A percentile compares a stretch with the other conserved stretches of the same genome.
Evolutionary conservation across 1,140 invertebrate genomes (phyloP).

Genomic region (Drosophila bifasciata): DNA sequence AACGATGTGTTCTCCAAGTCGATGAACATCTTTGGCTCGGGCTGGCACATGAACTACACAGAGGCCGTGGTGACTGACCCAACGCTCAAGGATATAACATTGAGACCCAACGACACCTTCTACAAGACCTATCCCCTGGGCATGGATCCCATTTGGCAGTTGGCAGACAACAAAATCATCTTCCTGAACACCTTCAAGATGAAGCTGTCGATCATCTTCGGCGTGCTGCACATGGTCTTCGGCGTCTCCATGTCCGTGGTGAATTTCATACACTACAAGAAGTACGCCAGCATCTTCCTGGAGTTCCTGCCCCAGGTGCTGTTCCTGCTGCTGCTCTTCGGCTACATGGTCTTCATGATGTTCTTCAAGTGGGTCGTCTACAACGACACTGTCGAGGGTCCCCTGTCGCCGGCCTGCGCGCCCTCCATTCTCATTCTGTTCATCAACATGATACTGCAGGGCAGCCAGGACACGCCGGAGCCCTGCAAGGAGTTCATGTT

Average conservation of each 20-base stretch:
- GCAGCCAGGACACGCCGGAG: slow-evolving; percentile 81
- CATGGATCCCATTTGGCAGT: slow-evolving; percentile 94
- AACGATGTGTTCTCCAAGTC: slow-evolving; percentile 94
- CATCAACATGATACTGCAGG: slow-evolving; percentile 95
- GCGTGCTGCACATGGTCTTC: slow-evolving; percentile 98
- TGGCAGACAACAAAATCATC: slow-evolving; percentile 97
- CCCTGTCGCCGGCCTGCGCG: slow-evolving; percentile 88
- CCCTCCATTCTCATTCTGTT: slow-evolving; percentile 95
- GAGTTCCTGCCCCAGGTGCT: slow-evolving; percentile 97
- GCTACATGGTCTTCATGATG: slow-evolving; percentile 96
- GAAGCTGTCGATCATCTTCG: slow-evolving; percentile 98
- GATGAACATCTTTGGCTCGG: slow-evolving; percentile 91
- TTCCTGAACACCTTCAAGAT: slow-evolving; percentile 99
- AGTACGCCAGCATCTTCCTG: slow-evolving; percentile 91
- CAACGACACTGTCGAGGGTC: slow-evolving; percentile 85
- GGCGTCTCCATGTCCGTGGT: slow-evolving; percentile 94
- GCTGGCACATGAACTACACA: slow-evolving; percentile 87
- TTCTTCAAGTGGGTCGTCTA: slow-evolving; percentile 96
- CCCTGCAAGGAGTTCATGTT: slow-evolving; percentile 91
- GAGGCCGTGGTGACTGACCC: slow-evolving; percentile 63
- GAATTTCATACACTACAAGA: slow-evolving; percentile 95
- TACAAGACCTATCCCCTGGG: slow-evolving; percentile 92
- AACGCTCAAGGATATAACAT: slow-evolving; percentile 71
- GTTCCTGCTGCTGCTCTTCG: slow-evolving; percentile 95
- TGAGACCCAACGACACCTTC: slow-evolving; percentile 84